phyloP scores from a whole-genome alignment of 2,888 invertebrate genomes.

The Amitus sp. region DNA sequence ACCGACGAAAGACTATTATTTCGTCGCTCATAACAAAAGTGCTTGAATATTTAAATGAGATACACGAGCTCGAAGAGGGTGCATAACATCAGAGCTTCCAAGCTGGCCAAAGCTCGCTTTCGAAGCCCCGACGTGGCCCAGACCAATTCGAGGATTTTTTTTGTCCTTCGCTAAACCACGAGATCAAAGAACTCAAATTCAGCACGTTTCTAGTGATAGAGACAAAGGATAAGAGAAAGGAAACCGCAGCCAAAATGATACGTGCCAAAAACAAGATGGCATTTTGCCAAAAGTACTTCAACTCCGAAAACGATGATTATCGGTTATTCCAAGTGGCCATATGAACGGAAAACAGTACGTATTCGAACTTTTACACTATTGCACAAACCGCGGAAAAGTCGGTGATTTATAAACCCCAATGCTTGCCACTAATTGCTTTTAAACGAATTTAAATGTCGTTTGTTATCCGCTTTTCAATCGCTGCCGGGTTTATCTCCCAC shows the following conservation, averaged over 20 bases:
- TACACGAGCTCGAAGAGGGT: background rate
- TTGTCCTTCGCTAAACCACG: background rate
- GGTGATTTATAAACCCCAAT: too few species aligned
- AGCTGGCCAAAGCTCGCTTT: background rate
- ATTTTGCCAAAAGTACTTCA: background rate
- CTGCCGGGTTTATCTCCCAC: too few species aligned
- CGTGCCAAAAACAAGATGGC: slow-evolving; percentile 35
- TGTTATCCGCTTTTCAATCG: too few species aligned
- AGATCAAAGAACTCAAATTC: background rate
- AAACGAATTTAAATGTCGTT: too few species aligned
- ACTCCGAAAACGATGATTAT: background rate
- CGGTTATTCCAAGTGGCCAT: background rate
- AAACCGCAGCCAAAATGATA: slow-evolving; percentile 30
- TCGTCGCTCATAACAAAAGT: background rate
- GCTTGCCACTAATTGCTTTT: too few species aligned
- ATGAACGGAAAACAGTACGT: background rate
- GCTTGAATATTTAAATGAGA: background rate
- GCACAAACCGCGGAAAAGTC: too few species aligned
- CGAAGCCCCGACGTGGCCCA: background rate
- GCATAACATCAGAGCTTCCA: background rate
- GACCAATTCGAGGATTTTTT: slow-evolving; percentile 3
- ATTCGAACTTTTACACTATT: too few species aligned
- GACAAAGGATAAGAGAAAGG: slow-evolving; percentile 26
- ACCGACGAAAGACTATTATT: background rate
- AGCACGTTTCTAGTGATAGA: slow-evolving; percentile 18